Conservation (phyloP, 1,140 invertebrate genomes). For the Drosophila punjabiensis region DNA sequence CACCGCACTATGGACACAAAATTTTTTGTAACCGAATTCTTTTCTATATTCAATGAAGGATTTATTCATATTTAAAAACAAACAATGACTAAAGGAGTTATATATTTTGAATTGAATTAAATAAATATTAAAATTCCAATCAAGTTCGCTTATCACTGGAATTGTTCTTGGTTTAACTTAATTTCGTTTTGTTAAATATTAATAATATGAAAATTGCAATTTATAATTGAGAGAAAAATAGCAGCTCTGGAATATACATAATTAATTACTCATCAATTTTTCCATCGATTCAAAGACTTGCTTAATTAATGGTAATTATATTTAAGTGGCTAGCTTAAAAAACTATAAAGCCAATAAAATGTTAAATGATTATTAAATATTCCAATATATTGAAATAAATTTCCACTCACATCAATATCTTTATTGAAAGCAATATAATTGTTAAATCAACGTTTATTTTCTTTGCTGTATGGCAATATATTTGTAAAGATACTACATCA, state of each 20-base stretch:
- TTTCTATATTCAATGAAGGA: not conserved
- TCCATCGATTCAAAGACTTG: not conserved
- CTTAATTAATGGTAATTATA: not conserved
- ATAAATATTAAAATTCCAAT: conserved; percentile 19
- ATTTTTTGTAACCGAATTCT: not conserved
- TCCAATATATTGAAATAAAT: not conserved
- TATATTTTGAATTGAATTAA: not conserved
- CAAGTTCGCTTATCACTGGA: not conserved
- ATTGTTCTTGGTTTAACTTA: not conserved
- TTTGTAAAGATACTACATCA: too few relatives aligned
- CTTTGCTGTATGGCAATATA: not conserved
- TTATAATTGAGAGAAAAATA: not conserved
- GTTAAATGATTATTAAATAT: not conserved
- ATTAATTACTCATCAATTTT: not conserved
- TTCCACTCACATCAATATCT: not conserved
- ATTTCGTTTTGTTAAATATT: not conserved
- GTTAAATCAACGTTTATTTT: not conserved
- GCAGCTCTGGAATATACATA: not conserved
- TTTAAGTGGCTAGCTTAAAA: not conserved
- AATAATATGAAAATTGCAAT: not conserved
- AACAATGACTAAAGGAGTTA: not conserved
- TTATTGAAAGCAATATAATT: not conserved
- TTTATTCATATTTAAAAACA: conserved; percentile 5
- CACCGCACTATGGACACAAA: conserved; percentile 33
- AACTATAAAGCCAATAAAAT: conserved; percentile 1